Percentiles rank a stretch among this genome's conserved stretches.
Evolutionary conservation across 1,140 invertebrate species (phyloP).

Genomic region (Centruroides sculpturatus): DNA sequence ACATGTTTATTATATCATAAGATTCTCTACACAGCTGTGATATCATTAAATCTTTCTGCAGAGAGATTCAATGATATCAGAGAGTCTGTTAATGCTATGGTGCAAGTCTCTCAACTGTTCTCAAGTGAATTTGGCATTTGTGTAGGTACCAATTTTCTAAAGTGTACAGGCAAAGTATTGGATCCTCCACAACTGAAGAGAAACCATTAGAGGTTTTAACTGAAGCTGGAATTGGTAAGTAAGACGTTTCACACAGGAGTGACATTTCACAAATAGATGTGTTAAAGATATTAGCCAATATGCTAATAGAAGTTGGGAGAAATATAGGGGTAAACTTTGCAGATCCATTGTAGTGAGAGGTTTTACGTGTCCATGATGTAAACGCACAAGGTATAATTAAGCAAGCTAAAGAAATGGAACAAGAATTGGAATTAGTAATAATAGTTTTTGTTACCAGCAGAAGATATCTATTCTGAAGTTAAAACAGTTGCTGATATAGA

Average conservation of each 20-base stretch:
- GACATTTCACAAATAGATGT: conserved; percentile 15
- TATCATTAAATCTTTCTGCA: too few species aligned
- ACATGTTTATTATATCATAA: too few species aligned
- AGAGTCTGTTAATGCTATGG: background rate
- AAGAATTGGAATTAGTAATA: conserved; percentile 1
- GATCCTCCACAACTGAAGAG: conserved; percentile 8
- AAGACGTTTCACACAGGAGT: conserved; percentile 40
- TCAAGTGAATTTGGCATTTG: conserved; percentile 21
- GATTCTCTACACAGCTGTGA: conserved; percentile 22
- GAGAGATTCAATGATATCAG: conserved; percentile 18
- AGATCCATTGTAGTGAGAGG: background rate
- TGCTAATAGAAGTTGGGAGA: background rate
- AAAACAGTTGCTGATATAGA: conserved; percentile 59
- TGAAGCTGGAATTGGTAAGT: conserved; percentile 44
- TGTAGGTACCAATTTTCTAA: conserved; percentile 9
- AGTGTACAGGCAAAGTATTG: conserved; percentile 16
- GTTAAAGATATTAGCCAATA: background rate
- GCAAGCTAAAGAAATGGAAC: background rate
- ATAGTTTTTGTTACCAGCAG: background rate
- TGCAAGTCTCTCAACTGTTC: conserved; percentile 5
- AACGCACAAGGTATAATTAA: background rate
- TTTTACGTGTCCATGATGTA: background rate
- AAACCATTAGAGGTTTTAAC: conserved; percentile 20
- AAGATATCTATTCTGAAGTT: conserved; percentile 30
- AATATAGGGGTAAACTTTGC: background rate